Base-by-base conservation (phyloP, 2,888 invertebrate species). In the Steinernema scapterisci region DNA sequence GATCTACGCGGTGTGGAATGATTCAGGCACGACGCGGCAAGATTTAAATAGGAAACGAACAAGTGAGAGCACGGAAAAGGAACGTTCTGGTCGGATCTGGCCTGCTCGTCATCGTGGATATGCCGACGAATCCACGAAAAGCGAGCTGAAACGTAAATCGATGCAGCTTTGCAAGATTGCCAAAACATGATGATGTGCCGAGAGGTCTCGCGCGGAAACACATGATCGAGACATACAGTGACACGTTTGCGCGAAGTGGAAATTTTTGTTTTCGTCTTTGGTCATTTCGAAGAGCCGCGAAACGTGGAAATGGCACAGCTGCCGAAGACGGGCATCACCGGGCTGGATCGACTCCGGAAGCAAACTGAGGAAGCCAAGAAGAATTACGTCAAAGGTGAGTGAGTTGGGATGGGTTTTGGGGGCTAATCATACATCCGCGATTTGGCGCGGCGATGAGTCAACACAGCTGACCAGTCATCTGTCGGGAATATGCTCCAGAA, bases 1-100 rank as follows among this genome's bases (percentile, higher is more conserved):
- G 63, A 63, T 63, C 63, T 63, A 63, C 63, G 63, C 63, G 63
- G 38, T 31, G 63, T 11, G 63, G 31, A 63, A 25, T 63, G 27
- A 63, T 63, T 63, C 63, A 63, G 63, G 63, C 31, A 31, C 63
- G 63, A 38, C 27, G 31, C 63, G 63, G 27, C 27, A 63, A 63
- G 27, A 11, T 63, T 63, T 63, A 27, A 63, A 63, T 5, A n/a
- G 3, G 5, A 16, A 48, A 16, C 48, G 48, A 19, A n/a, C 3
- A 13, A 2, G n/a, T n/a, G 7, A 48, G n/a, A n/a, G n/a, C n/a
- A n/a, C n/a, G n/a, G n/a, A n/a, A n/a, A n/a, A n/a, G n/a, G n/a
- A n/a, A n/a, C n/a, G n/a, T n/a, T n/a, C n/a, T n/a, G n/a, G n/a
- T n/a, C n/a, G n/a, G n/a, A n/a, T n/a, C n/a, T n/a, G n/a, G n/a